Conservation (phyloP, 1,140 invertebrate species). For the Piezodorus guildinii region DNA sequence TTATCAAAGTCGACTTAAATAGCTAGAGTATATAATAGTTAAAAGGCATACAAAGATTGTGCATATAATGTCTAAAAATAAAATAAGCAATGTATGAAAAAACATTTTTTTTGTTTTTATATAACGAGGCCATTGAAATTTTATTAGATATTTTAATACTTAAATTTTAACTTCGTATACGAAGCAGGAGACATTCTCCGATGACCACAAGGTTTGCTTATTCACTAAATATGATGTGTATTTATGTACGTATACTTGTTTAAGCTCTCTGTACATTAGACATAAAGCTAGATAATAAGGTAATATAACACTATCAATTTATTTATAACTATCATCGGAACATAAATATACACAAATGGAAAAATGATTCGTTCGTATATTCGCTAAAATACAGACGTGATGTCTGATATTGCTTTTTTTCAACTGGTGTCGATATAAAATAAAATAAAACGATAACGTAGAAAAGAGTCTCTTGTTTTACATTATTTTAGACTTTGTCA, state of each 20-base stretch:
- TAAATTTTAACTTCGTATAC: conserved; percentile 26
- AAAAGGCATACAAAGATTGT: conserved; percentile 27
- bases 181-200: conserved; percentile 19
- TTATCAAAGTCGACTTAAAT: conserved; percentile 15
- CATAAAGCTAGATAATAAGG: conserved; percentile 24
- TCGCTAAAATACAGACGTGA: conserved; percentile 11
- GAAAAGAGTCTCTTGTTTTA: neutral
- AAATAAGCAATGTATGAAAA: conserved; percentile 25
- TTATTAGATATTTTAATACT: conserved; percentile 22
- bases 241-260: conserved; percentile 26
- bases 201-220: conserved; percentile 24
- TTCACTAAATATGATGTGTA: conserved; percentile 26
- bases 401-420: conserved; percentile 24
- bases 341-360: conserved; percentile 24
- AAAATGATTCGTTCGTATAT: conserved; percentile 15
- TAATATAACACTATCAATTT: conserved; percentile 20
- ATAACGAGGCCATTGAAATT: conserved; percentile 23
- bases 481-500: neutral
- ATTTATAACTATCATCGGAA: conserved; percentile 20
- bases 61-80: conserved; percentile 26
- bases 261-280: conserved; percentile 26
- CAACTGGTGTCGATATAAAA: conserved; percentile 17
- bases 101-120: conserved; percentile 19
- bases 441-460: conserved; percentile 14
- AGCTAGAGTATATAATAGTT: conserved; percentile 19